Percentiles rank a stretch among this genome's conserved stretches.
Conservation (phyloP, 2,113 vertebrate species). For the Chloropsis hardwickii region DNA sequence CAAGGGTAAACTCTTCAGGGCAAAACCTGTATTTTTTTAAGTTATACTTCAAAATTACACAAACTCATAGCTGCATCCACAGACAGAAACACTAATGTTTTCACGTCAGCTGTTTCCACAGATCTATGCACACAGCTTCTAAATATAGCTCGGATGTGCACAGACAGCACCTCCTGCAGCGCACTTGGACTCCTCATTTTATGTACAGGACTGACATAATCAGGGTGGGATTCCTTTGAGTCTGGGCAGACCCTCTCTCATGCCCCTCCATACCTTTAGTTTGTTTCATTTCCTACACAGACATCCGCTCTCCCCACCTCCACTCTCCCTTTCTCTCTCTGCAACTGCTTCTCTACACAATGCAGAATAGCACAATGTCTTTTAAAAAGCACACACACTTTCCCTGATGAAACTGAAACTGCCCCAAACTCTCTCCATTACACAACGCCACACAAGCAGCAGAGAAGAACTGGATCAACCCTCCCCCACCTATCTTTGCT, state of each 20-base stretch:
- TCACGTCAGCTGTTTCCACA: background rate
- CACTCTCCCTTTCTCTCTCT: background rate
- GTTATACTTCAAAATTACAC: background rate
- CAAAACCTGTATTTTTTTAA: background rate
- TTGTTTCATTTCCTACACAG: background rate
- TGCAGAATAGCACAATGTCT: background rate
- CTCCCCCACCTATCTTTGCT: background rate
- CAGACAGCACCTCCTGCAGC: background rate
- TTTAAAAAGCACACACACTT: slow-evolving; percentile 1
- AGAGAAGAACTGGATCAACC: background rate
- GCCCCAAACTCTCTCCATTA: slow-evolving; percentile 3
- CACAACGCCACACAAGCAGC: background rate
- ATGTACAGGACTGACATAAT: background rate
- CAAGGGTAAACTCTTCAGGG: background rate
- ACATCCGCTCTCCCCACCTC: background rate
- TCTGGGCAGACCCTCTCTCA: background rate
- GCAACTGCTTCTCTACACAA: background rate
- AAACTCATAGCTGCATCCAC: background rate
- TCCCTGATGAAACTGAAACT: background rate
- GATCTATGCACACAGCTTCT: background rate
- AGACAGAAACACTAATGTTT: background rate
- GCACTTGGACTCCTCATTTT: background rate
- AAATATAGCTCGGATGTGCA: background rate
- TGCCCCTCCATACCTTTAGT: background rate
- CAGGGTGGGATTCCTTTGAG: background rate